Base-by-base conservation (phyloP, 2,888 invertebrate genomes). In the Nudaria mundana region DNA sequence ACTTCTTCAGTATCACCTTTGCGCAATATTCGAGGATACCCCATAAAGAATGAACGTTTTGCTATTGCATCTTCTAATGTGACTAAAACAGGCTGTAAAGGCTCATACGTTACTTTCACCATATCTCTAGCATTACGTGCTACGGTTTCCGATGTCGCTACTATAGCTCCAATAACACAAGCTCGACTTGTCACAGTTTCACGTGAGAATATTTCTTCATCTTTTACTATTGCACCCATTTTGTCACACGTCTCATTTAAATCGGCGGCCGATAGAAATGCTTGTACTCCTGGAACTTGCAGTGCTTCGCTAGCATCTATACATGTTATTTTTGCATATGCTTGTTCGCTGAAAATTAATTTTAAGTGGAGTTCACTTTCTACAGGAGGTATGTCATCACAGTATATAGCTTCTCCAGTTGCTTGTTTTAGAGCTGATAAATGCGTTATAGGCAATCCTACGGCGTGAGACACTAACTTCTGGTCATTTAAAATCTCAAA, bases 391-490 rank as follows among this genome's bases (percentile, higher is more conserved):
- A 96, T 92, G 72, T 98, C 98, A 70, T 97, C 97, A 56, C 94
- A 93, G 71, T 97, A 98, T 14, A 95, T 81, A 0, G 98, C 98
- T 86, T 98, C 98, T 1, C 98, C 96, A 0, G 96, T 93, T 1
- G 94, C 95, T 84, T 98, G 98, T 71, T 97, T 97, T 24, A 92
- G 87, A 1, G 95, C 97, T 6, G 97, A 94, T 2, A 90, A 81
- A 70, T 98, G 98, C 1, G 93, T 88, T 38, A 95, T 82, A 0
- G 98, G 95, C 39, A 93, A 90, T 0, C 97, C 97, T 23, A 98
- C 91, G 7, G 93, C 87, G 80, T 97, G 95, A 20, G 73, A 79
- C 16, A 80, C 53, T 50, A 91, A 91, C 54, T 85, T 85, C 22
- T 85, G 76, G 10, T 83, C 71, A 18, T 74, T 62, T 52, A 59